phyloP scores from a whole-genome alignment of 53 echinoderm and acorn worm genomes.

The Antedon mediterranea region DNA sequence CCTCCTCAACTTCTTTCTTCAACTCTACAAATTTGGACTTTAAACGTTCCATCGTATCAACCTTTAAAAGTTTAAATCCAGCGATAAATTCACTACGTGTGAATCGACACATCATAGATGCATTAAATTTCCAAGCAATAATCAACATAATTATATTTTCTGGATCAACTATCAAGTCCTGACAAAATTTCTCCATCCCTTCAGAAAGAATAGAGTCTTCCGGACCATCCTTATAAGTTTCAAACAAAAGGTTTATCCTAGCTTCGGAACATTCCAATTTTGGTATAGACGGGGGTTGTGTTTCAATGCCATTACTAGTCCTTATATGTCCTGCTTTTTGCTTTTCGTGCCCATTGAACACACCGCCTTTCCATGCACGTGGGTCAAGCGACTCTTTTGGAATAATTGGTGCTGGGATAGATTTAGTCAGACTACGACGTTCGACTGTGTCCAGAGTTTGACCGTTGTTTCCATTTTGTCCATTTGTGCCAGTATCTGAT shows the following conservation, averaged over 20 bases:
- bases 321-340: background rate
- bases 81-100: slow-evolving; percentile 67
- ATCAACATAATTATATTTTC: slow-evolving; percentile 85
- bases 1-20: slow-evolving; percentile 48
- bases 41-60: slow-evolving; percentile 72
- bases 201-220: slow-evolving; percentile 85
- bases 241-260: slow-evolving; percentile 78
- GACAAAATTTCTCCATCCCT: slow-evolving; percentile 78
- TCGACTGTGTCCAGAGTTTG: background rate
- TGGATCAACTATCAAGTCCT: slow-evolving; percentile 70
- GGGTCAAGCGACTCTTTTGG: background rate
- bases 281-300: background rate
- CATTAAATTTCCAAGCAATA: slow-evolving; percentile 91
- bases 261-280: slow-evolving; percentile 80
- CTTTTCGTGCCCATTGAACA: background rate
- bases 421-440: background rate
- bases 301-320: background rate
- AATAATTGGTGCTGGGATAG: background rate
- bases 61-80: slow-evolving; percentile 63
- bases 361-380: background rate
- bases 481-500: background rate
- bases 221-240: slow-evolving; percentile 57
- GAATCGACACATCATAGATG: slow-evolving; percentile 86
- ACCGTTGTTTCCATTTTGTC: background rate
- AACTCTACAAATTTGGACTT: slow-evolving; percentile 65